A percentile compares a stretch with the other conserved stretches of the same genome.
Evolutionary conservation across 2,113 vertebrate genomes (phyloP).

Genomic region (Myiozetetes cayanensis): DNA sequence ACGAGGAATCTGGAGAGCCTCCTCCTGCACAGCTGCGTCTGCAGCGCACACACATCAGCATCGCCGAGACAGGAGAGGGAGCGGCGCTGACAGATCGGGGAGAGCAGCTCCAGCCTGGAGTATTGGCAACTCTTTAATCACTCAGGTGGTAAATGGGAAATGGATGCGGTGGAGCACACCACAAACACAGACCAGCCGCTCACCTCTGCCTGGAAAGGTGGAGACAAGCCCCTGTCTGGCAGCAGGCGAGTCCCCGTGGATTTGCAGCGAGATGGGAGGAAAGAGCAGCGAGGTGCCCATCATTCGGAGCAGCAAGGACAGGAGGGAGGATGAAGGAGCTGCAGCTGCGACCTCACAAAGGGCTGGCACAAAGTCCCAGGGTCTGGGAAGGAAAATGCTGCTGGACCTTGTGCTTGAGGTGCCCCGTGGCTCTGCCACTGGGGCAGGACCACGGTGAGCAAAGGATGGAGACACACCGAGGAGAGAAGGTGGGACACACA

Average conservation of each 20-base stretch:
- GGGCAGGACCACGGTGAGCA: neutral
- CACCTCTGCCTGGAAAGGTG: neutral
- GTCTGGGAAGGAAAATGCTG: neutral
- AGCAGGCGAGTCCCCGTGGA: neutral
- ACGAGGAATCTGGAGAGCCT: neutral
- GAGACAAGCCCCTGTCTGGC: neutral
- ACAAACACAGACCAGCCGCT: neutral
- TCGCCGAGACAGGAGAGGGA: neutral
- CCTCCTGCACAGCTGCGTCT: neutral
- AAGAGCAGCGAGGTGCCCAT: neutral
- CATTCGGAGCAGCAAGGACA: neutral
- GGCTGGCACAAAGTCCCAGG: neutral
- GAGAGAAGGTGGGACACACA: no score
- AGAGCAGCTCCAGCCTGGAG: neutral
- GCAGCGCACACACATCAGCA: neutral
- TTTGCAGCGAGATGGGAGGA: neutral
- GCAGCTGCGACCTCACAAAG: neutral
- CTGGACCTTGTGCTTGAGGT: neutral
- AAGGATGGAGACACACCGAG: neutral
- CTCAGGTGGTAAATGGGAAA: neutral
- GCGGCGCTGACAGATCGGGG: neutral
- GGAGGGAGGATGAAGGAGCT: neutral
- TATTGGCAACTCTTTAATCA: rapidly evolving
- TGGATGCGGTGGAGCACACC: neutral
- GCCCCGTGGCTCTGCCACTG: neutral